Percentiles rank a stretch among this genome's conserved stretches.
Conservation (phyloP, 1,140 invertebrate genomes). For the Musca domestica region DNA sequence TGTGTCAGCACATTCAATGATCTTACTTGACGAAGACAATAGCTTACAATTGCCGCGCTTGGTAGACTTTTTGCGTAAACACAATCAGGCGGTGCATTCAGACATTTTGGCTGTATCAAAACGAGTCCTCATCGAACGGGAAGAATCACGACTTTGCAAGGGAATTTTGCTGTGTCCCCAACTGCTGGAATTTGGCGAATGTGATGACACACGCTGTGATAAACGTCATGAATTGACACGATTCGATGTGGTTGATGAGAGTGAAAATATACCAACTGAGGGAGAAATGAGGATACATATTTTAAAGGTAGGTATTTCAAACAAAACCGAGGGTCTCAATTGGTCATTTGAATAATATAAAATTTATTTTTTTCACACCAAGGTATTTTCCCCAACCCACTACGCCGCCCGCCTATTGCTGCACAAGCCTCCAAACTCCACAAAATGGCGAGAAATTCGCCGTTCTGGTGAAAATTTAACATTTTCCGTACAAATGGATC, state of each 20-base stretch:
- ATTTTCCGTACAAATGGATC: conserved; percentile 21
- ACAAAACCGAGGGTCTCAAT: no score
- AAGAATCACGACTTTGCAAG: conserved; percentile 10
- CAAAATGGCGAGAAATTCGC: conserved; percentile 21
- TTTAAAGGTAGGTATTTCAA: conserved; percentile 23
- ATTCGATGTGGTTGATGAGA: conserved; percentile 17
- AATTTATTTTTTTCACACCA: no score
- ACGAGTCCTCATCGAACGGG: not conserved
- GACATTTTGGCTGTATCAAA: conserved; percentile 25
- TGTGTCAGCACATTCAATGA: conserved; percentile 15
- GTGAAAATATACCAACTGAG: not conserved
- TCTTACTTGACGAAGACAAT: conserved; percentile 28
- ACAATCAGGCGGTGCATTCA: conserved; percentile 24
- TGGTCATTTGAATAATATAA: no score
- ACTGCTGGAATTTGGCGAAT: conserved; percentile 26
- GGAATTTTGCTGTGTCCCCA: conserved; percentile 19
- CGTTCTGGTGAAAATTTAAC: conserved; percentile 11
- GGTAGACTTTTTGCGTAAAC: conserved; percentile 27
- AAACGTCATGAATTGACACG: conserved; percentile 25
- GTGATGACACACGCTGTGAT: conserved; percentile 25
- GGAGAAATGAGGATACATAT: conserved; percentile 25
- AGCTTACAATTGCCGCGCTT: conserved; percentile 25
- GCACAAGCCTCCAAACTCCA: conserved; percentile 7
- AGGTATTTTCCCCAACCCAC: conserved; percentile 29
- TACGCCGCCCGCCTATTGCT: conserved; percentile 22